Evolutionary conservation across 2,888 invertebrate genomes (phyloP), one percentile per base, ranked within the genome.

Genomic region (Cheilosia urbana): DNA sequence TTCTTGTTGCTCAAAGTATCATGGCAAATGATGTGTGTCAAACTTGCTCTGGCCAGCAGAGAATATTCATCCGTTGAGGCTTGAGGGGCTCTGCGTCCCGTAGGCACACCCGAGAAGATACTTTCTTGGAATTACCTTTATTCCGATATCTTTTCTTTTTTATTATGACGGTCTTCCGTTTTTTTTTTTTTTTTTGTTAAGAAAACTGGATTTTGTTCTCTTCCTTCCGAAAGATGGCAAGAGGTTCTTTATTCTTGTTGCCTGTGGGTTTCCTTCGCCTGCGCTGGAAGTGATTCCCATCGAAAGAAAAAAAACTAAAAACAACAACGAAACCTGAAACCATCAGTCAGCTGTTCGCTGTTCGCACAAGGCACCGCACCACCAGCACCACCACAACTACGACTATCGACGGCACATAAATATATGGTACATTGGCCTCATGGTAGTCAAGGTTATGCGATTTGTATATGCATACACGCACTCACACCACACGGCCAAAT

Each of bases 101-200:
- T 42, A 63, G 73, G 47, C 47, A 73, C 66, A 73, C 66, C 53
- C 66, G 75, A 75, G 75, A 80, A 80, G 80, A 80, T 75, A 68
- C 80, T 68, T 80, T 80, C 80, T 80, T 75, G 68, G 80, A 80
- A 80, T 75, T 75, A 75, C 75, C 80, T 80, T 53, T 51, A 68
- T 80, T 68, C 72, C 60, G 66, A 79, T 66, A 53, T 73, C 60
- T 60, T 55, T 73, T 65, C 53, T 62, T 75, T 19, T 65, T 76
- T 76, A 58, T 60, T 76, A 58, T 66, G 60, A 71, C 42, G 21
- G 30, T 37, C 42, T 45, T 45, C 30, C 21, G 24, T 19, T 42
- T 17, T 34, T 24, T 24, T 9, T 47, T 63, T 13, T 55, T 51
- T 0, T 24, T 24, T 30, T 37, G 21, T 37, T 42, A 7, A 53